These are phyloP conservation scores for Dasysyrphus albostriatus DNA, from an alignment of 2,888 invertebrate genomes.

Conservation along the genomic window DNA sequence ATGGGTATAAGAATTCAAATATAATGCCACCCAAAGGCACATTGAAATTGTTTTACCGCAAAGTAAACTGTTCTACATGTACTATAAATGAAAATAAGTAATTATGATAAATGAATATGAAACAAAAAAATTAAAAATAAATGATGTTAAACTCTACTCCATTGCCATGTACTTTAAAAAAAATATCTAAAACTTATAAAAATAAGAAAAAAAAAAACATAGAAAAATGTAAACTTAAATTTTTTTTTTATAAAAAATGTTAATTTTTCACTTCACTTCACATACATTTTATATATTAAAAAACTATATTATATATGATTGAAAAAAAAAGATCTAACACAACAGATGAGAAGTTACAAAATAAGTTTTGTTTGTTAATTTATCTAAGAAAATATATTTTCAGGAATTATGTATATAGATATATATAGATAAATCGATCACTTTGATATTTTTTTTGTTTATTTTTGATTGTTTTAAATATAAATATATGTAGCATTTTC, in stretches of 20 bases:
- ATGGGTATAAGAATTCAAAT: no score
- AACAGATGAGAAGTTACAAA: conserved; percentile 38
- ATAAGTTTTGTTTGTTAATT: conserved; percentile 31
- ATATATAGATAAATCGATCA: conserved; percentile 65
- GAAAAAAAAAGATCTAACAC: conserved; percentile 48
- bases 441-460: conserved; percentile 36
- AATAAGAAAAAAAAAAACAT: background rate
- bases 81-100: background rate
- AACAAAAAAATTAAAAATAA: background rate
- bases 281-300: background rate
- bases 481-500: conserved; percentile 67
- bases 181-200: conserved; percentile 1
- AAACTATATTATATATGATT: conserved; percentile 1
- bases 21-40: no score
- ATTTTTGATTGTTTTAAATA: conserved; percentile 34
- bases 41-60: no score
- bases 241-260: background rate
- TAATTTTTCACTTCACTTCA: conserved; percentile 10
- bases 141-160: conserved; percentile 46
- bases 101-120: background rate
- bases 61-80: no score
- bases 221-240: background rate
- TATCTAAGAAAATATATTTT: conserved; percentile 48
- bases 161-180: conserved; percentile 47
- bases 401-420: conserved; percentile 33